phyloP scores from a whole-genome alignment of 2,113 vertebrate species.

The Plestiodon gilberti region DNA sequence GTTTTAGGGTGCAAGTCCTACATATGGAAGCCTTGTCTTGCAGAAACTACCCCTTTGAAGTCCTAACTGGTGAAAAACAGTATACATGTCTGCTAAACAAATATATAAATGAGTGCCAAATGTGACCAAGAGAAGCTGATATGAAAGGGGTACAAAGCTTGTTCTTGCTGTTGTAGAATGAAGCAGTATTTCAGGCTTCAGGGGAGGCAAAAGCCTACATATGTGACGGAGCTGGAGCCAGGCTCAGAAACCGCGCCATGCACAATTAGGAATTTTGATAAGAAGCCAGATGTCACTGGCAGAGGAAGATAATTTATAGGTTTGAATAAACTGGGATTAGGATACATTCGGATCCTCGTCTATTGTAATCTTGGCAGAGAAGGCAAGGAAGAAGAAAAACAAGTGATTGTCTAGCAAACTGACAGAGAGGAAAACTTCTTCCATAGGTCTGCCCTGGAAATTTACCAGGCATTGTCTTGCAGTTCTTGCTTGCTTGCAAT shows the following conservation, averaged over 20 bases:
- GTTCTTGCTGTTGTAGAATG: not conserved
- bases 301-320: conserved; percentile 55
- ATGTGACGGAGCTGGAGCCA: not conserved
- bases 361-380: not conserved
- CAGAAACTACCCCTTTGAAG: too few relatives aligned
- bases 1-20: too few relatives aligned
- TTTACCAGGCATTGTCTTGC: not conserved
- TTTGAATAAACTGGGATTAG: conserved; percentile 30
- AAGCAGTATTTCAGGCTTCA: not conserved
- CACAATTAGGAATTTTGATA: conserved; percentile 46
- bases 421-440: not conserved
- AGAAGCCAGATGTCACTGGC: conserved; percentile 19
- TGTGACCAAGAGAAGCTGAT: not conserved
- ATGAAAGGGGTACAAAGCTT: not conserved
- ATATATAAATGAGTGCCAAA: conserved; percentile 1
- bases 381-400: not conserved
- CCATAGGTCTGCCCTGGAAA: not conserved
- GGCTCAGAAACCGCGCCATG: not conserved
- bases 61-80: too few relatives aligned
- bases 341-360: not conserved
- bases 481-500: not conserved
- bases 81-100: too few relatives aligned
- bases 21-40: too few relatives aligned
- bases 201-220: not conserved
- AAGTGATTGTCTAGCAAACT: not conserved